Conservation (phyloP, 2,888 invertebrate species). For the Troides helena region DNA sequence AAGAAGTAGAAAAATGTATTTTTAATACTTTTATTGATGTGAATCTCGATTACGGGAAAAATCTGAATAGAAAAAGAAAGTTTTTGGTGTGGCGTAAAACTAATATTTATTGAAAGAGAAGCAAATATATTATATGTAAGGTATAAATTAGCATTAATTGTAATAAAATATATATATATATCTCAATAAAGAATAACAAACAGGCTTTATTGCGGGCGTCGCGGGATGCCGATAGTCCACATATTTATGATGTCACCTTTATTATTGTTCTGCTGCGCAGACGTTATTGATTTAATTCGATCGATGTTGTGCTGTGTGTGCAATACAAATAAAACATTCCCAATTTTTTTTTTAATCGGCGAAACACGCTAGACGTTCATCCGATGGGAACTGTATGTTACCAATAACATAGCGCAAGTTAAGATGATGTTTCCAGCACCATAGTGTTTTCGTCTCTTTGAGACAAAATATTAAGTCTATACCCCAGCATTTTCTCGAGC, state of each 20-base stretch:
- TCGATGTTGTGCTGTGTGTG: conserved; percentile 5
- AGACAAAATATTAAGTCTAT: too few species aligned
- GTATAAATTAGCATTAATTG: conserved; percentile 2
- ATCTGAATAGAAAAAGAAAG: not conserved
- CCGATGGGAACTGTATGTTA: too few species aligned
- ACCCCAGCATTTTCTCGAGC: too few species aligned
- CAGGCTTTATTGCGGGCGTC: conserved; percentile 1
- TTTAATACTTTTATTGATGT: too few species aligned
- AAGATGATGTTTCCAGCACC: too few species aligned
- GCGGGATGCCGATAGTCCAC: conserved; percentile 27
- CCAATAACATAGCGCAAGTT: too few species aligned
- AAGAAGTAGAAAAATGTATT: too few species aligned
- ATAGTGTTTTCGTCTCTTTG: too few species aligned
- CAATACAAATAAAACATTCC: conserved; percentile 1
- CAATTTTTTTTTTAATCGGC: too few species aligned
- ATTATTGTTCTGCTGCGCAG: conserved; percentile 31
- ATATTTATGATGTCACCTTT: conserved; percentile 33
- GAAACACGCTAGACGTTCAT: too few species aligned
- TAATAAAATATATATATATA: conserved; percentile 12
- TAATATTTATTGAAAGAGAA: not conserved
- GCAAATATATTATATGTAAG: not conserved
- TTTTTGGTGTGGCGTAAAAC: not conserved
- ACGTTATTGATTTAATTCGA: conserved; percentile 31
- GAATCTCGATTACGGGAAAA: not conserved
- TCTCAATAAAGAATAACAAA: conserved; percentile 13